These are phyloP conservation scores for Philereme vetulata DNA, from an alignment of 2,888 invertebrate genomes.

Conservation along the genomic window DNA sequence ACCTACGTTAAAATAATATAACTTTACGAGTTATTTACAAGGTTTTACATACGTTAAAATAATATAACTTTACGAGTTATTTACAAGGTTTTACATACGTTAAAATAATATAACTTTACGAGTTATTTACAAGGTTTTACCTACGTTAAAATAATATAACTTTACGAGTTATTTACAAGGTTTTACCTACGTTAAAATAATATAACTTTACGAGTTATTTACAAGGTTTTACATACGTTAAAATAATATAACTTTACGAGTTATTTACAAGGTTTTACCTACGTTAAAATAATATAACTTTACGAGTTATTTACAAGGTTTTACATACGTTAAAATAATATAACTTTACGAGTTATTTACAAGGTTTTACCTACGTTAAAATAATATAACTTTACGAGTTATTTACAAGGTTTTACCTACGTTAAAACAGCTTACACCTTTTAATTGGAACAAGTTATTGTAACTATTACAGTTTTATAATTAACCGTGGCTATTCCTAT, in stretches of 20 bases:
- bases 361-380: conserved; percentile 11
- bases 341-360: conserved; percentile 1
- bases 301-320: not conserved
- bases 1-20: conserved; percentile 19
- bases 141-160: conserved; percentile 17
- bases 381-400: conserved; percentile 5
- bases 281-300: conserved; percentile 16
- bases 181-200: conserved; percentile 17
- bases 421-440: conserved; percentile 13
- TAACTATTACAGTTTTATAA: conserved; percentile 14
- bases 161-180: not conserved
- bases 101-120: conserved; percentile 11
- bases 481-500: conserved; percentile 14
- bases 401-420: conserved; percentile 8
- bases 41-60: conserved; percentile 14
- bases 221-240: conserved; percentile 11
- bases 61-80: conserved; percentile 1
- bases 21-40: conserved; percentile 1
- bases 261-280: conserved; percentile 6
- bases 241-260: conserved; percentile 9
- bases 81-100: conserved; percentile 10
- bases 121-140: conserved; percentile 3
- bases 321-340: conserved; percentile 18
- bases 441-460: conserved; percentile 18
- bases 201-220: conserved; percentile 1